Evolutionary conservation across 2,888 invertebrate species (phyloP).

Genomic region (Xestoiulus laeticollis): DNA sequence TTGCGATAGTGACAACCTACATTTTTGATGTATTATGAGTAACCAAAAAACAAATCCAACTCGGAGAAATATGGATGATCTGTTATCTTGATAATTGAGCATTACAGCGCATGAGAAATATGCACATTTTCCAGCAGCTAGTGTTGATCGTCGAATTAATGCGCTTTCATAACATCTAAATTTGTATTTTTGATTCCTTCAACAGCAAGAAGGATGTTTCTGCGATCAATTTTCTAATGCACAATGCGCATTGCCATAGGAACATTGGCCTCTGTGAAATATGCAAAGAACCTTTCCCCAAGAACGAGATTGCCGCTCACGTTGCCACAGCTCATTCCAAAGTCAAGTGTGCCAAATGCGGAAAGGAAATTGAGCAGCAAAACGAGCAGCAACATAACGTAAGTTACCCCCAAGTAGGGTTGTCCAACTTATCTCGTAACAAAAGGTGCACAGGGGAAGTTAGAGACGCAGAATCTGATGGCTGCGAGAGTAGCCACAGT

Average conservation of each 20-base stretch:
- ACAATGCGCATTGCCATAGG: constrained; percentile 75
- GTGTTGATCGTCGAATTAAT: too few relatives aligned
- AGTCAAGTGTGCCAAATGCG: constrained; percentile 66
- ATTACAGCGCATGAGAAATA: too few relatives aligned
- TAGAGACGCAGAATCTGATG: too few relatives aligned
- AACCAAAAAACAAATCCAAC: too few relatives aligned
- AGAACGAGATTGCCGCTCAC: constrained; percentile 71
- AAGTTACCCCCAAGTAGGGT: constrained; percentile 45
- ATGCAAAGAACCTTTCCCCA: constrained; percentile 75
- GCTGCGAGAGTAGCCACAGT: too few relatives aligned
- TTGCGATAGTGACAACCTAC: too few relatives aligned
- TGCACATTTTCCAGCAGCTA: too few relatives aligned
- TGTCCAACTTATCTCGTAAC: too few relatives aligned
- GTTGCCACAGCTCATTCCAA: constrained; percentile 65
- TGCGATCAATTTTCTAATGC: constrained; percentile 74
- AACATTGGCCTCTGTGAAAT: constrained; percentile 74
- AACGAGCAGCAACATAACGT: constrained; percentile 63
- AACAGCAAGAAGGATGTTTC: constrained; percentile 76
- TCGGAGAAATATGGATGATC: too few relatives aligned
- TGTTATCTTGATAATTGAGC: too few relatives aligned
- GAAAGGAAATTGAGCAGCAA: constrained; percentile 62
- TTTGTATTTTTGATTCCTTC: constrained; percentile 10
- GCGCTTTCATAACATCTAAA: background rate
- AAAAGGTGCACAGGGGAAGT: too few relatives aligned
- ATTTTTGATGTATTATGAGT: too few relatives aligned